A percentile compares a stretch with the other conserved stretches of the same genome.
Evolutionary conservation across 2,888 invertebrate species (phyloP).

Genomic region (Thecophora atra): DNA sequence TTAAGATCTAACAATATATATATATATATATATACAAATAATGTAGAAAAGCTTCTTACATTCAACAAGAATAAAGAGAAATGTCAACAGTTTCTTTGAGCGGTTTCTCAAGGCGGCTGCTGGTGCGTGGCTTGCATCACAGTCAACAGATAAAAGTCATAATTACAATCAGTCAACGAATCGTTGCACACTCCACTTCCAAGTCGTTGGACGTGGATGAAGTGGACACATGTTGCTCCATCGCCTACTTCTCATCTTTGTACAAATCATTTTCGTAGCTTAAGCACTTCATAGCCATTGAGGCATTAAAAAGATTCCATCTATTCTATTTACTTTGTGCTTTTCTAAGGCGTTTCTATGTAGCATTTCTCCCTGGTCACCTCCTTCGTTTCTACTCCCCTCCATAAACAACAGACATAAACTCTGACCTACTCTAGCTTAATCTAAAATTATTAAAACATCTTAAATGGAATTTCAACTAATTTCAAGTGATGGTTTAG

Average conservation of each 20-base stretch:
- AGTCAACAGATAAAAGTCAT: neutral
- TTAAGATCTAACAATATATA: neutral
- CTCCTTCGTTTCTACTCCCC: too few relatives aligned
- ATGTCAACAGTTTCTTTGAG: neutral
- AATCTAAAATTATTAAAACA: neutral
- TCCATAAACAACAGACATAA: too few relatives aligned
- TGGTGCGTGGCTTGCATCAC: neutral
- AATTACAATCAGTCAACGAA: too few relatives aligned
- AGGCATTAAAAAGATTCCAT: neutral
- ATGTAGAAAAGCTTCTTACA: neutral
- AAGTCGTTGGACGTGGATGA: too few relatives aligned
- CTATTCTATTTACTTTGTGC: neutral
- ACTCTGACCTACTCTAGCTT: too few relatives aligned
- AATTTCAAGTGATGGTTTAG: neutral
- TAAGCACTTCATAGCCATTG: too few relatives aligned
- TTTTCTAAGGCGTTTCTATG: neutral
- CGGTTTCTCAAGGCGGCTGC: constrained; percentile 4
- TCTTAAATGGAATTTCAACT: neutral
- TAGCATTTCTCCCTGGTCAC: neutral
- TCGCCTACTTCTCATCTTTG: too few relatives aligned
- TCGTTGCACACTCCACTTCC: too few relatives aligned
- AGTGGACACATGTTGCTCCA: too few relatives aligned
- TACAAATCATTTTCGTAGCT: too few relatives aligned
- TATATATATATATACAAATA: too few relatives aligned
- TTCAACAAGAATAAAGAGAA: neutral